phyloP scores from a whole-genome alignment of 2,113 vertebrate genomes.

The Barnardius zonarius region DNA sequence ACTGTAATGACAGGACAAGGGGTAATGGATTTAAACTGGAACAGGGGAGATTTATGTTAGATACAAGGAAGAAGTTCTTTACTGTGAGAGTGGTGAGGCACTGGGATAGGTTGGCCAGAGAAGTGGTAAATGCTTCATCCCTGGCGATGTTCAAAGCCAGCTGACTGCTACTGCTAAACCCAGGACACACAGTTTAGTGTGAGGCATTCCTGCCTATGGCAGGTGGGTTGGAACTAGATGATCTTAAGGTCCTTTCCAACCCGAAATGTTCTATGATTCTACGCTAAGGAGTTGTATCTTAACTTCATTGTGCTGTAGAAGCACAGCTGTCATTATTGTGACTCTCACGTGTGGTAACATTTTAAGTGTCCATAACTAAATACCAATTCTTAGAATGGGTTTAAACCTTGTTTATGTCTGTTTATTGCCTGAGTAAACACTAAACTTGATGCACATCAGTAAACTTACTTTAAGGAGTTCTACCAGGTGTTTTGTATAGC shows the following conservation, averaged over 20 bases:
- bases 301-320: background rate
- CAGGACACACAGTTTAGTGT: background rate
- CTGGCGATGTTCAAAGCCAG: too few relatives aligned
- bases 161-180: too few relatives aligned
- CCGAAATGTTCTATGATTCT: background rate
- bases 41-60: background rate
- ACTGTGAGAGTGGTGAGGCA: background rate
- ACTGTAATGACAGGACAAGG: background rate
- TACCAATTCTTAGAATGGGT: background rate
- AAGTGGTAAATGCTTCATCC: background rate
- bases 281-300: background rate
- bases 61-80: background rate
- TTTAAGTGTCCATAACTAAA: background rate
- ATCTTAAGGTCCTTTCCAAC: background rate
- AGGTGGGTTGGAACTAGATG: background rate
- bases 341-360: background rate
- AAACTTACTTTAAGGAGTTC: background rate
- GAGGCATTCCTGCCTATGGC: background rate
- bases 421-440: background rate
- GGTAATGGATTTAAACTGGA: background rate
- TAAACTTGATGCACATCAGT: background rate
- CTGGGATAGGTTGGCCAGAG: background rate
- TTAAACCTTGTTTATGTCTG: background rate
- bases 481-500: background rate
- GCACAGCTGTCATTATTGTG: background rate